These are phyloP conservation scores for Drosophila orena DNA, from an alignment of 1,140 invertebrate species.

Conservation along the genomic window DNA sequence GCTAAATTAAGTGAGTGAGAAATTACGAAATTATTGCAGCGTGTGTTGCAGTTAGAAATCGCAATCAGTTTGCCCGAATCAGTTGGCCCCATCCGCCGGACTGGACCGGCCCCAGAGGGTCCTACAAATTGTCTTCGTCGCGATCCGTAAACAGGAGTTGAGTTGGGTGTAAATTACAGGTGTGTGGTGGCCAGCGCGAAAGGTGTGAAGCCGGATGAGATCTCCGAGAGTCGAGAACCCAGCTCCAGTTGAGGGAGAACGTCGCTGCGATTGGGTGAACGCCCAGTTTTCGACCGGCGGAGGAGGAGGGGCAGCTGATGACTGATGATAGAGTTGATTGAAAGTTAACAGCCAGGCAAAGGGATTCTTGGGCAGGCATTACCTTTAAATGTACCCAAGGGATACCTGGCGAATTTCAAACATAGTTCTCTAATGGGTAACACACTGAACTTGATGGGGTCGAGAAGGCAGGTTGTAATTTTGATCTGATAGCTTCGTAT, in stretches of 20 bases:
- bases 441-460: not conserved
- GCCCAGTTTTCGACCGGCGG: conserved; percentile 19
- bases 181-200: conserved; percentile 58
- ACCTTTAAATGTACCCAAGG: conserved; percentile 20
- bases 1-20: conserved; percentile 81
- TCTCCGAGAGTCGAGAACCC: not conserved
- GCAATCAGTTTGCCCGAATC: conserved; percentile 74
- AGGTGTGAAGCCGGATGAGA: conserved; percentile 64
- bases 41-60: conserved; percentile 75
- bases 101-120: conserved; percentile 27
- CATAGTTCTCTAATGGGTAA: conserved; percentile 16
- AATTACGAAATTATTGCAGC: conserved; percentile 79
- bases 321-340: conserved; percentile 60
- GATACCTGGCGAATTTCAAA: conserved; percentile 1
- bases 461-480: conserved; percentile 25
- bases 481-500: conserved; percentile 28
- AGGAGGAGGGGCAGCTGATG: conserved; percentile 29
- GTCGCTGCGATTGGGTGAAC: conserved; percentile 32
- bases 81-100: conserved; percentile 16
- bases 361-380: conserved; percentile 27
- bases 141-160: conserved; percentile 30
- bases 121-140: conserved; percentile 66
- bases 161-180: conserved; percentile 69
- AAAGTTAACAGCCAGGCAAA: conserved; percentile 48
- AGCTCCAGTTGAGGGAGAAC: conserved; percentile 7